Percentiles rank a stretch among this genome's conserved stretches.
Evolutionary conservation across 2,888 invertebrate genomes (phyloP).

Genomic region (Drosophila neutralis): DNA sequence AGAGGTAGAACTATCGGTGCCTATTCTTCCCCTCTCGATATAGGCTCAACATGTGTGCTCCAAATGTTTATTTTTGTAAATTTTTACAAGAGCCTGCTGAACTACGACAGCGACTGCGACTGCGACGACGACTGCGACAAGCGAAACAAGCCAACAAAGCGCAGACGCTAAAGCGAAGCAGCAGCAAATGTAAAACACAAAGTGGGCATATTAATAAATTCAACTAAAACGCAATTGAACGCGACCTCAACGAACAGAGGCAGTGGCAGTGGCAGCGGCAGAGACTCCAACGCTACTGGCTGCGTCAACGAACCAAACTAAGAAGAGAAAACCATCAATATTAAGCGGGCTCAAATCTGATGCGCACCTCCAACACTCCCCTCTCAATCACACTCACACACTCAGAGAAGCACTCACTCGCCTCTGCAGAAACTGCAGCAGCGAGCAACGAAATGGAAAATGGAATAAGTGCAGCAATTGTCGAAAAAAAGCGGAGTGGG

Average conservation of each 20-base stretch:
- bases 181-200: conserved; percentile 44
- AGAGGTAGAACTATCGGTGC: conserved; percentile 6
- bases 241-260: conserved; percentile 52
- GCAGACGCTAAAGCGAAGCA: conserved; percentile 34
- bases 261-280: conserved; percentile 1
- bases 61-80: conserved; percentile 72
- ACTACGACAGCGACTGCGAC: conserved; percentile 35
- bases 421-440: conserved; percentile 43
- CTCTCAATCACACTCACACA: conserved; percentile 5
- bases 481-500: conserved; percentile 18
- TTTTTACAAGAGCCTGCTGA: conserved; percentile 58
- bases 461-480: conserved; percentile 71
- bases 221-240: conserved; percentile 72
- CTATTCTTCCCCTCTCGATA: conserved; percentile 9
- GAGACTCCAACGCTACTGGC: conserved; percentile 38
- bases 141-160: conserved; percentile 59
- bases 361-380: conserved; percentile 41
- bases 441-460: conserved; percentile 58
- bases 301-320: conserved; percentile 31
- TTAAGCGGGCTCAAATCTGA: conserved; percentile 72
- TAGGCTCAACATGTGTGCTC: conserved; percentile 73
- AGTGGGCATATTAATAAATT: conserved; percentile 69
- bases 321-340: conserved; percentile 59
- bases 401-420: conserved; percentile 28
- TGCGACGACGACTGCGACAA: conserved; percentile 15